Percentiles rank a stretch among this genome's conserved stretches.
Conservation (phyloP, 30 jellyfish, hydroid and myxozoan genomes). For the Cassiopea xamachana region DNA sequence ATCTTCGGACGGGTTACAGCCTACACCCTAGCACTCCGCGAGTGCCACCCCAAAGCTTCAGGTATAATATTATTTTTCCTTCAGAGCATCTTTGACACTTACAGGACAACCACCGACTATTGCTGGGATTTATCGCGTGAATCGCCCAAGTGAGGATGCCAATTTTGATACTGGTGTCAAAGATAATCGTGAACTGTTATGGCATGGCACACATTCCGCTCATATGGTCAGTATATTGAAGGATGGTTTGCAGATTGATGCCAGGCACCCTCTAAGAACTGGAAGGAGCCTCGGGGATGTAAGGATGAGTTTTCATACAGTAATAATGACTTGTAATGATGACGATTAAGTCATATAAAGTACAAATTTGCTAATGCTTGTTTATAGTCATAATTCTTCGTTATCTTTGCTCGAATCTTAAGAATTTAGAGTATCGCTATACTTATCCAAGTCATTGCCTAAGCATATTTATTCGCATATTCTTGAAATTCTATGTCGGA, state of each 20-base stretch:
- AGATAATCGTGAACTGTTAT: slow-evolving; percentile 60
- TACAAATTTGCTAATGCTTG: too few species aligned
- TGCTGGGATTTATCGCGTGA: slow-evolving; percentile 62
- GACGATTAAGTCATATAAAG: too few species aligned
- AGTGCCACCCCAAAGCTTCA: too few species aligned
- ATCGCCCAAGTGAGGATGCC: slow-evolving; percentile 26
- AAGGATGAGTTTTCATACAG: not conserved
- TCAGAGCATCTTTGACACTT: not conserved
- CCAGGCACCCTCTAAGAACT: slow-evolving; percentile 21
- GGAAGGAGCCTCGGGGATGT: slow-evolving; percentile 72
- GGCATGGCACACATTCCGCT: slow-evolving; percentile 82
- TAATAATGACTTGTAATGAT: not conserved
- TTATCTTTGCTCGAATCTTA: too few species aligned
- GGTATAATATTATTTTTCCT: too few species aligned
- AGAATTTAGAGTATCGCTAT: too few species aligned
- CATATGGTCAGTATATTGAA: slow-evolving; percentile 71
- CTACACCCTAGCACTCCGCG: too few species aligned
- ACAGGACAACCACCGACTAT: slow-evolving; percentile 4
- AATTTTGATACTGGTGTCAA: slow-evolving; percentile 15
- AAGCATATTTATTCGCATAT: too few species aligned
- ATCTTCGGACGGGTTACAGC: too few species aligned
- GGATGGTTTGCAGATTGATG: slow-evolving; percentile 52
- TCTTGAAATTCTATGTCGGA: too few species aligned
- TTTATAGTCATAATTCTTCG: too few species aligned
- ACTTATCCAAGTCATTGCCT: too few species aligned